phyloP scores from a whole-genome alignment of 2,797 vertebrate species.

The Semotilus atromaculatus region DNA sequence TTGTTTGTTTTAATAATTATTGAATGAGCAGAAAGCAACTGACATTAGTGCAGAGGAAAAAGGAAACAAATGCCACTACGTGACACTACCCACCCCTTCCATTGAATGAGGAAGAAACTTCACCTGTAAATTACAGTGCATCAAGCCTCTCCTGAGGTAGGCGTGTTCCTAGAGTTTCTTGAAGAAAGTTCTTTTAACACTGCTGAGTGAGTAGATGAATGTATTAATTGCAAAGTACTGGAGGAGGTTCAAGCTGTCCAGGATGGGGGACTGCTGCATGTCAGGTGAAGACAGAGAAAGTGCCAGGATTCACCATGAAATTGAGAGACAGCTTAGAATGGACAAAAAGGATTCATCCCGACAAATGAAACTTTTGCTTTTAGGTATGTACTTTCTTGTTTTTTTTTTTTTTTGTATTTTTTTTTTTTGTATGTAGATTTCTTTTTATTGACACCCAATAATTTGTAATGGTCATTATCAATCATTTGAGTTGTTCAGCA shows the following conservation, averaged over 20 bases:
- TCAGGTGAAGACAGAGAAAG: conserved; percentile 76
- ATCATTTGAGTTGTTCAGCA: neutral
- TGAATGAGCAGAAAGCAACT: neutral
- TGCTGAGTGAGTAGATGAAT: neutral
- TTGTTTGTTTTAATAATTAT: neutral
- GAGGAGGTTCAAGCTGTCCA: conserved; percentile 4
- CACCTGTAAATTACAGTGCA: neutral
- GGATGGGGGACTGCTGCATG: conserved; percentile 82
- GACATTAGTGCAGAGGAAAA: neutral
- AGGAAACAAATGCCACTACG: neutral
- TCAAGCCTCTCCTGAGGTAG: conserved; percentile 1
- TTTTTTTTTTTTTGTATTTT: neutral
- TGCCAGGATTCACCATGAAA: conserved; percentile 79
- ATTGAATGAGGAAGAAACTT: conserved; percentile 23
- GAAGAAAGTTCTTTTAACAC: neutral
- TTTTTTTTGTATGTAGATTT: neutral
- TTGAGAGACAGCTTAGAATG: conserved; percentile 82
- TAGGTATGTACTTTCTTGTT: conserved; percentile 80
- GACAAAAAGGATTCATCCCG: conserved; percentile 74
- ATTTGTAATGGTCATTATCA: neutral
- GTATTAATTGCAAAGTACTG: neutral
- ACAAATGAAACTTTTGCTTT: conserved; percentile 85
- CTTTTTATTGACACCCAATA: neutral
- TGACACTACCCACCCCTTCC: neutral
- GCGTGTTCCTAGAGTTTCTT: conserved; percentile 15